Evolutionary conservation across 2,797 vertebrate genomes (phyloP).

Genomic region (Myiothlypis chrysogaster): DNA sequence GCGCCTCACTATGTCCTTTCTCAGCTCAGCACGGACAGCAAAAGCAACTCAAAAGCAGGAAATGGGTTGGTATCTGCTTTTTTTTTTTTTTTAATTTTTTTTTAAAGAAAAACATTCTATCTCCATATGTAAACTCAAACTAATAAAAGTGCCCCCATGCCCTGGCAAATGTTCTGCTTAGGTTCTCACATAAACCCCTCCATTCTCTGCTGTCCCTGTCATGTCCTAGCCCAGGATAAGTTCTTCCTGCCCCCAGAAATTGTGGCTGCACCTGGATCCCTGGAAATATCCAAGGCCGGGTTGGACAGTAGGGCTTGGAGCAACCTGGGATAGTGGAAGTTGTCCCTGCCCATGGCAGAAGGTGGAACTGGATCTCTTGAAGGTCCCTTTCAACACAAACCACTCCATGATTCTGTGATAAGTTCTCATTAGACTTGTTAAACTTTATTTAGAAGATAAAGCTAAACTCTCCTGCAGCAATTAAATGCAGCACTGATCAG

Average conservation of each 20-base stretch:
- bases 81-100: conserved; percentile 58
- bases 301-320: not conserved
- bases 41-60: conserved; percentile 90
- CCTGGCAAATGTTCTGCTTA: conserved; percentile 40
- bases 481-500: conserved; percentile 1
- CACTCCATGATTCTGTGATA: not conserved
- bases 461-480: conserved; percentile 12
- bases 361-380: not conserved
- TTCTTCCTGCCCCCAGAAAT: not conserved
- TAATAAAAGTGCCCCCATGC: conserved; percentile 54
- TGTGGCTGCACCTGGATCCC: not conserved
- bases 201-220: not conserved
- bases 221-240: not conserved
- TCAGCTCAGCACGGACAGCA: conserved; percentile 93
- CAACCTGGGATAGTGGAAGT: not conserved
- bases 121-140: conserved; percentile 60
- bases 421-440: conserved; percentile 37
- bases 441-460: conserved; percentile 33
- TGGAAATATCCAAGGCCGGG: not conserved
- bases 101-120: conserved; percentile 47
- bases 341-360: not conserved
- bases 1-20: conserved; percentile 98
- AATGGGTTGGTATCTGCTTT: conserved; percentile 85
- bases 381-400: not conserved
- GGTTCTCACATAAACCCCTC: conserved; percentile 58